Evolutionary conservation across 2,888 invertebrate genomes (phyloP), one percentile per base, ranked within the genome.

Genomic region (Lithosia quadra): DNA sequence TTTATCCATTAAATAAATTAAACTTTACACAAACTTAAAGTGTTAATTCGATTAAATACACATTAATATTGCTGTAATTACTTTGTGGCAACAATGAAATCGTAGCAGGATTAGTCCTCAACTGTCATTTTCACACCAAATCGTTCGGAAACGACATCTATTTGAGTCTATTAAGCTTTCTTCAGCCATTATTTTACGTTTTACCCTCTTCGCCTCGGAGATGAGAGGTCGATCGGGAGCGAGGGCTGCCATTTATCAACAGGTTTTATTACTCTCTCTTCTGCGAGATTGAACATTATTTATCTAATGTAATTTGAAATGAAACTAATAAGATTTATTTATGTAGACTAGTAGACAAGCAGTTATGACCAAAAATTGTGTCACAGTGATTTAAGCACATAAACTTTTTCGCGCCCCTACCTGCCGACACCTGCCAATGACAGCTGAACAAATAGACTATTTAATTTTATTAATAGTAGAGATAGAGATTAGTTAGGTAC

Each of bases 111-210:
- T 76, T 75, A 74, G 61, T n/a, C n/a, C 11, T 22, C 18, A 36
- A 60, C 43, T 8, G 66, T 63, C 71, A 65, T 69, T 65, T 72
- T 71, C 60, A 65, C 62, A 64, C 65, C 62, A 34, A 69, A 71
- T 68, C 21, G 65, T 21, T 59, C 55, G 62, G 57, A 68, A 57
- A 63, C 67, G 66, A 75, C 68, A 65, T 74, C 75, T 69, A 73
- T 76, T 78, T 68, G 70, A 75, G 73, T 82, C 75, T 72, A 72
- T 73, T 78, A 76, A 63, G 69, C 70, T 71, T 65, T 64, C 53
- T 59, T 34, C 43, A 36, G 8, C 57, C 56, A 63, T 75, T 74
- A 75, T 76, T 58, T 24, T 43, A 43, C 55, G 28, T 70, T 68
- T 74, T 68, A 10, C 49, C 56, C 63, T 28, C 56, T 69, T 70